Conservation (phyloP, 2,797 vertebrate genomes). For the Sebastes iracundus region DNA sequence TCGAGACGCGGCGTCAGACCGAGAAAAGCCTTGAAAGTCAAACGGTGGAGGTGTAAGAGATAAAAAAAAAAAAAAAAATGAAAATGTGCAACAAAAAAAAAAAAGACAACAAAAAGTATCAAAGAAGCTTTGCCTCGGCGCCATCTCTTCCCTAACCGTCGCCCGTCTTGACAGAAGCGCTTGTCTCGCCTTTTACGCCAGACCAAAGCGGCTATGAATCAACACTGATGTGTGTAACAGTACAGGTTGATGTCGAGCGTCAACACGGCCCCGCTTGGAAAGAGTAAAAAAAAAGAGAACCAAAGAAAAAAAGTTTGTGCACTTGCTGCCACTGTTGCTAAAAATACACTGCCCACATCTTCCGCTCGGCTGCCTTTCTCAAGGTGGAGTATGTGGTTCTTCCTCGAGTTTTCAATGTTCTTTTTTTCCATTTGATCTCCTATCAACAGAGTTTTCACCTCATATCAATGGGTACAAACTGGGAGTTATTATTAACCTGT, state of each 20-base stretch:
- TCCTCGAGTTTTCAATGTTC: slow-evolving; percentile 57
- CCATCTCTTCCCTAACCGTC: slow-evolving; percentile 77
- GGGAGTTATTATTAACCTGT: slow-evolving; percentile 39
- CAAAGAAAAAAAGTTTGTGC: slow-evolving; percentile 61
- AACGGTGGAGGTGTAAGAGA: slow-evolving; percentile 56
- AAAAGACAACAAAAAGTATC: slow-evolving; percentile 66
- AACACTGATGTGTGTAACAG: slow-evolving; percentile 69
- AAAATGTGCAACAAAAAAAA: slow-evolving; percentile 10
- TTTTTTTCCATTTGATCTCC: slow-evolving; percentile 52
- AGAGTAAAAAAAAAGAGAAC: slow-evolving; percentile 7
- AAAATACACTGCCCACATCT: slow-evolving; percentile 81
- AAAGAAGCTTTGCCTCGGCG: slow-evolving; percentile 69
- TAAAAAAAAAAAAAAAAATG: neutral
- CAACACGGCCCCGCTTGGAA: slow-evolving; percentile 60
- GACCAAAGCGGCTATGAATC: slow-evolving; percentile 74
- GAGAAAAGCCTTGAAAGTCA: slow-evolving; percentile 73
- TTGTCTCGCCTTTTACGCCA: slow-evolving; percentile 68
- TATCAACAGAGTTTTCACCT: slow-evolving; percentile 20
- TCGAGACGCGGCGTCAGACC: slow-evolving; percentile 53
- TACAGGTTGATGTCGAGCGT: slow-evolving; percentile 72
- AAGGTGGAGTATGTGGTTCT: slow-evolving; percentile 60
- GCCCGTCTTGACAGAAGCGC: slow-evolving; percentile 73
- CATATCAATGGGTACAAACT: neutral
- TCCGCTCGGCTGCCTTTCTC: slow-evolving; percentile 55
- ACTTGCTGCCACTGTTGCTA: slow-evolving; percentile 75